These are phyloP conservation scores for Volucella inflata DNA, from an alignment of 2,888 invertebrate genomes.

Conservation along the genomic window DNA sequence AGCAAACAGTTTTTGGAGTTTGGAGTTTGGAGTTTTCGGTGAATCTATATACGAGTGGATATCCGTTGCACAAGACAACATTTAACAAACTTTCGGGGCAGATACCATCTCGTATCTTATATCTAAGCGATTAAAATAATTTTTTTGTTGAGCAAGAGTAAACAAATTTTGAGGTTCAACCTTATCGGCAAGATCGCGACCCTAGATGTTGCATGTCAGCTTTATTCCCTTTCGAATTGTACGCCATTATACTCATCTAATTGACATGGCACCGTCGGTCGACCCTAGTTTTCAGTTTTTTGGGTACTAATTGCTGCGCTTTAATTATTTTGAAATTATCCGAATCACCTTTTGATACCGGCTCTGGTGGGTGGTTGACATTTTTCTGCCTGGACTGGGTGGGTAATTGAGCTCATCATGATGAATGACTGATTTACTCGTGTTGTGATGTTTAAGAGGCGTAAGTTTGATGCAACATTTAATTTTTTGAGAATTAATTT, in stretches of 20 bases:
- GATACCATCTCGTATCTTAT: constrained; percentile 61
- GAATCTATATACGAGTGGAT: constrained; percentile 17
- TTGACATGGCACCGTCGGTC: constrained; percentile 38
- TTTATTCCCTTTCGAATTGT: constrained; percentile 62
- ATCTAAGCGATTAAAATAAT: constrained; percentile 51
- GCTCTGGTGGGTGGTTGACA: constrained; percentile 4
- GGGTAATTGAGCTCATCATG: constrained; percentile 35
- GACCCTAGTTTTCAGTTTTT: constrained; percentile 17
- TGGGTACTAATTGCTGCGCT: constrained; percentile 60
- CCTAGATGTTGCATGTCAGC: constrained; percentile 43
- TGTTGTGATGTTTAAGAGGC: constrained; percentile 4
- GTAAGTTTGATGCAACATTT: constrained; percentile 49
- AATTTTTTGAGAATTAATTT: constrained; percentile 28
- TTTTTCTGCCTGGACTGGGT: constrained; percentile 12
- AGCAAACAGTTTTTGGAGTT: constrained; percentile 33
- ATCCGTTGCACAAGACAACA: constrained; percentile 52
- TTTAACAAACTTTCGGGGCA: constrained; percentile 38
- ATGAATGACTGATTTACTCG: constrained; percentile 21
- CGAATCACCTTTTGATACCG: constrained; percentile 30
- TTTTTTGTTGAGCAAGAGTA: constrained; percentile 69
- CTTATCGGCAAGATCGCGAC: constrained; percentile 59
- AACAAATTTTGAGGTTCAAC: constrained; percentile 53
- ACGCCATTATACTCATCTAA: constrained; percentile 63
- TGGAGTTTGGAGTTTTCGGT: too few species aligned
- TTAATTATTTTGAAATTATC: constrained; percentile 73